Evolutionary conservation across 2,888 invertebrate genomes (phyloP), one percentile per base, ranked within the genome.

Genomic region (Pseudococcus jackbeardsleyi): DNA sequence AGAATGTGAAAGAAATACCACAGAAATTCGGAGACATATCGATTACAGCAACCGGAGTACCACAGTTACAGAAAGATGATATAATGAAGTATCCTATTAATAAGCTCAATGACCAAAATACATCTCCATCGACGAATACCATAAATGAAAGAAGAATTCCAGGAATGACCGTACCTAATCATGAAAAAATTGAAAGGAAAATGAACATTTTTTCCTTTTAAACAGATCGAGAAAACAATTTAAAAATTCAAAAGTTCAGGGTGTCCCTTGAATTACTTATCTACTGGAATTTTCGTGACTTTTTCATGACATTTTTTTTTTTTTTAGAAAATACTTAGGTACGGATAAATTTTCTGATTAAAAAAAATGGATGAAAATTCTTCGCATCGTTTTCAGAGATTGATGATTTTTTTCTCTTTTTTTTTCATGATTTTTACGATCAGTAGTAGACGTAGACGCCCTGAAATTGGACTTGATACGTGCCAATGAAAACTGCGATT

Each of bases 11-110:
- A 9, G 6, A 72, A 15, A n/a, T 86, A 86, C 86, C 86, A 12
- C 86, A 86, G 22, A 86, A 86, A 42, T 86, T 86, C 9, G 86
- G 86, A 39, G 64, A 64, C 86, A 86, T 46, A 42, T 86, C 86
- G 12, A 86, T 86, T 3, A 86, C 19, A 22, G 86, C 59, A 1
- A 68, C 64, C 8, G 64, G 1, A n/a, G 86, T 68, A n/a, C 86
- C 86, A 5, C 15, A n/a, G 15, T 33, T 6, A 33, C 4, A 33
- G 72, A 72, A 72, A 17, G 72, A 72, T 6, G 72, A 72, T 33
- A 15, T 33, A 5, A 72, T 4, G 33, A 72, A 33, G 17, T 39
- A 72, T 17, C 15, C 33, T 1, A 72, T 4, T 8, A 64, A 11
- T 22, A 64, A 22, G 15, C 22, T 64, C 15, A 22, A 64, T 1